Evolutionary conservation across 2,888 invertebrate species (phyloP), one percentile per base, ranked within the genome.

Genomic region (Oligia fasciuncula): DNA sequence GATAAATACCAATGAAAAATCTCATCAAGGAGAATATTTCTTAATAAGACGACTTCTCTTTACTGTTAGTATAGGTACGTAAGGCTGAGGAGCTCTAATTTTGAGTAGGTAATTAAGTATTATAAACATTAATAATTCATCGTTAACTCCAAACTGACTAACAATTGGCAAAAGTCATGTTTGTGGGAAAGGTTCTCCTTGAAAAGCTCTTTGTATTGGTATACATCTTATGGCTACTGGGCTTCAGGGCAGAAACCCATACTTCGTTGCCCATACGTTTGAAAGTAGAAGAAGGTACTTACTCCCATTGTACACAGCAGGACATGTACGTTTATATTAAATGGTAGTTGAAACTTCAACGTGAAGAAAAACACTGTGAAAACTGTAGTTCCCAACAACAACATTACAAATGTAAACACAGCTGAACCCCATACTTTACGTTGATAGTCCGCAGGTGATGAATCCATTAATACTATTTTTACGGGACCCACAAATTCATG

Each of bases 401-500:
- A 87, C 73, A 92, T 90, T 0, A 93, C 92, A 6, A 94, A 29
- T 2, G 88, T 84, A 19, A 95, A 79, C 6, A 91, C 68, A 0
- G 91, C 92, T 6, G 94, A 90, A 9, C 88, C 85, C 74, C 90
- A 90, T 63, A 79, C 79, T 68, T 90, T 92, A 17, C 82, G 83
- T 5, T 68, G 51, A 81, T 94, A 92, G 6, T 91, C 85, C 5
- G 73, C 78, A 62, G 82, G 78, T 0, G 92, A 87, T 4, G 92
- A 90, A 29, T 95, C 93, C 4, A 95, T 90, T n/a, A 95, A 83
- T 65, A 94, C 83, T 72, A 95, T 94, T 86, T 93, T 95, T 29
- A 95, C 94, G 0, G 94, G 94, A 8, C 95, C 95, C 6, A 93
- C 89, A 67, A 94, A 95, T 80, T 94, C 94, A 43, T 77, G 85